Evolutionary conservation across 2,888 invertebrate species (phyloP).

Genomic region (Chloromyia formosa): DNA sequence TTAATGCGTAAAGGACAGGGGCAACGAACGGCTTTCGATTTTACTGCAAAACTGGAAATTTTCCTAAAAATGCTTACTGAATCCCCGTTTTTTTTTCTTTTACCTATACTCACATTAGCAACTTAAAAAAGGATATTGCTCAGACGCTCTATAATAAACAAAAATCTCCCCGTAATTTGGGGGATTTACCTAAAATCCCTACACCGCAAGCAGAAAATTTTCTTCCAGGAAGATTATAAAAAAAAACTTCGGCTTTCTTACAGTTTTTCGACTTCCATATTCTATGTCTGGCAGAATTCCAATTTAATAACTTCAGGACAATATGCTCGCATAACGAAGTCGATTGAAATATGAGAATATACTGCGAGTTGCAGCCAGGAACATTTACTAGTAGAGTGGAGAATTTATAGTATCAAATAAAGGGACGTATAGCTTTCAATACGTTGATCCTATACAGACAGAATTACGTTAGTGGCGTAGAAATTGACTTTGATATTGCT

Average conservation of each 20-base stretch:
- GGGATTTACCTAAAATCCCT: too few species aligned
- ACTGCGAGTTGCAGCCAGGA: background rate
- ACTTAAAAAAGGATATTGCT: too few species aligned
- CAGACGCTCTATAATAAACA: too few species aligned
- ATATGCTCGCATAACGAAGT: slow-evolving; percentile 22
- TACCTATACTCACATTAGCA: too few species aligned
- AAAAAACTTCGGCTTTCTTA: background rate
- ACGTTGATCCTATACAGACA: background rate
- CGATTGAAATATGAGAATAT: slow-evolving; percentile 30
- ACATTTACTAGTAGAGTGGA: slow-evolving; percentile 10
- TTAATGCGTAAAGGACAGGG: too few species aligned
- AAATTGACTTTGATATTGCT: slow-evolving; percentile 11
- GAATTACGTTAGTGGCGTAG: slow-evolving; percentile 14
- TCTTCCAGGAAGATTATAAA: background rate
- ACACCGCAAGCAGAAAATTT: too few species aligned
- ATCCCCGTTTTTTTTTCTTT: too few species aligned
- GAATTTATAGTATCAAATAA: slow-evolving; percentile 36
- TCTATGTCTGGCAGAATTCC: slow-evolving; percentile 26
- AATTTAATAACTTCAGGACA: slow-evolving; percentile 41
- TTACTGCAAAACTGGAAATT: too few species aligned
- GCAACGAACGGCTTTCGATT: too few species aligned
- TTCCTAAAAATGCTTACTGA: too few species aligned
- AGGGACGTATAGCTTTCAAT: slow-evolving; percentile 19
- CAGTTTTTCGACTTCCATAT: slow-evolving; percentile 1
- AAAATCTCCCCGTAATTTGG: too few species aligned